Evolutionary conservation across 2,113 vertebrate species (phyloP).

Genomic region (Anolis sagrei): DNA sequence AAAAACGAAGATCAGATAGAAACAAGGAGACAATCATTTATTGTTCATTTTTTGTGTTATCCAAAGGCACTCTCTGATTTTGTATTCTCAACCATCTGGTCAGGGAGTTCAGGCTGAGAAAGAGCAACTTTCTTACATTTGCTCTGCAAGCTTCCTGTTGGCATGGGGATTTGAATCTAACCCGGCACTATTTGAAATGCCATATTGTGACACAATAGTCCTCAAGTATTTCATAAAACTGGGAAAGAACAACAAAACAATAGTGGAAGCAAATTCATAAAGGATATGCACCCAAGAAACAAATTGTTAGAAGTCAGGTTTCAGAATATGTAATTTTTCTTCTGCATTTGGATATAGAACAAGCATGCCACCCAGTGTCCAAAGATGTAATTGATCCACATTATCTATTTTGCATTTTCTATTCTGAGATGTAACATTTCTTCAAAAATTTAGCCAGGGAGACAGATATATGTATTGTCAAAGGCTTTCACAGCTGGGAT

Average conservation of each 20-base stretch:
- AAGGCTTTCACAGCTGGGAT: too few relatives aligned
- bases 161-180: not conserved
- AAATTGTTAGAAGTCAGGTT: not conserved
- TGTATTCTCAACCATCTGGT: not conserved
- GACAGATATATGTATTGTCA: not conserved
- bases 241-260: not conserved
- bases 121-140: too few relatives aligned
- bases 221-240: not conserved
- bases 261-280: not conserved
- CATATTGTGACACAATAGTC: too few relatives aligned
- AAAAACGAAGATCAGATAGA: not conserved
- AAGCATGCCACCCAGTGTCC: slow-evolving; percentile 11
- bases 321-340: not conserved
- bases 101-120: not conserved
- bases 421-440: not conserved
- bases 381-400: not conserved
- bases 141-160: not conserved
- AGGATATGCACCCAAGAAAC: not conserved
- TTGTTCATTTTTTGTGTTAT: not conserved
- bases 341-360: not conserved
- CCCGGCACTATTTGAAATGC: not conserved
- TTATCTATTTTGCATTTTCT: not conserved
- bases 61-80: too few relatives aligned
- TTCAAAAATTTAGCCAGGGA: not conserved
- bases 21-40: not conserved